Percentiles rank a stretch among this genome's conserved stretches.
Conservation (phyloP, 2,113 vertebrate genomes). For the Meles meles region DNA sequence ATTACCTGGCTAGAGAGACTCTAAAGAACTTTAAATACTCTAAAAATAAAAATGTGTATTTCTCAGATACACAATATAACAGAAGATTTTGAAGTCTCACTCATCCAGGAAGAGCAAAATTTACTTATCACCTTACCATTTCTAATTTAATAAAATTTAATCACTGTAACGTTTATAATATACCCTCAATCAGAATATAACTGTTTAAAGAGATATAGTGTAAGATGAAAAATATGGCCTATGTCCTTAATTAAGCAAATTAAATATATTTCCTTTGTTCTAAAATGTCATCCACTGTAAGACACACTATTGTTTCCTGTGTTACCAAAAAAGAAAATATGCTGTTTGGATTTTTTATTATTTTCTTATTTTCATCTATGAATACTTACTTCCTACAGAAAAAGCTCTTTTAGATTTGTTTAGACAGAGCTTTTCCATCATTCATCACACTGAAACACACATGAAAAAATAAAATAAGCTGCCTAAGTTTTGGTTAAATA, state of each 20-base stretch:
- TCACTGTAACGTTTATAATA: not conserved
- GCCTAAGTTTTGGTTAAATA: not conserved
- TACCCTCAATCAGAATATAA: not conserved
- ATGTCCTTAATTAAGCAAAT: not conserved
- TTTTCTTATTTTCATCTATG: not conserved
- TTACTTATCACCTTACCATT: not conserved
- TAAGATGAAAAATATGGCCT: not conserved
- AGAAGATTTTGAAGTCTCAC: not conserved
- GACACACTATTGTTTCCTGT: not conserved
- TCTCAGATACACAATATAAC: not conserved
- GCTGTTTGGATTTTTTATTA: not conserved
- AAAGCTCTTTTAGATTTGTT: constrained; percentile 5
- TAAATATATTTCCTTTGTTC: not conserved
- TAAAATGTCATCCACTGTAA: not conserved
- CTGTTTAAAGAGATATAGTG: not conserved
- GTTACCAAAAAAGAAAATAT: not conserved
- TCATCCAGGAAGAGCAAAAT: not conserved
- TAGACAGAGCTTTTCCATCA: not conserved
- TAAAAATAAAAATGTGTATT: not conserved
- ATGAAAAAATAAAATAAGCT: not conserved
- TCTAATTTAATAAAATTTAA: not conserved
- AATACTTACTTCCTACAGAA: not conserved
- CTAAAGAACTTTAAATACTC: not conserved
- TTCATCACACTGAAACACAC: not conserved
- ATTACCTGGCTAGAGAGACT: not conserved